phyloP scores from a whole-genome alignment of 1,140 invertebrate species.

The Eumeta japonica region DNA sequence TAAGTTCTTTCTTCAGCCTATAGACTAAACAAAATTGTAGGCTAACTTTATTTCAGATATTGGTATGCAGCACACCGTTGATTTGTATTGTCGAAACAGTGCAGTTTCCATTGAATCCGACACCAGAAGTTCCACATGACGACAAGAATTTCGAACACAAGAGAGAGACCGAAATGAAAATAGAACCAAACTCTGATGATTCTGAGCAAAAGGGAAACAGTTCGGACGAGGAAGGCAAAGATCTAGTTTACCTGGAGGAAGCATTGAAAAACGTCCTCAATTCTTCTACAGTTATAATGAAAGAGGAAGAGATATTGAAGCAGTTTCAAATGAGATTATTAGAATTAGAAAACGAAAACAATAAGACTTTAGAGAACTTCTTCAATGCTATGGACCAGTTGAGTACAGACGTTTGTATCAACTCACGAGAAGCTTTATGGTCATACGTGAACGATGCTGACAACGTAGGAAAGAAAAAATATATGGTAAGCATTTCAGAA shows the following conservation, averaged over 20 bases:
- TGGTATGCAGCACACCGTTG: too few species aligned
- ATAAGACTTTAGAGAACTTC: slow-evolving; percentile 33
- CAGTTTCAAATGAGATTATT: slow-evolving; percentile 33
- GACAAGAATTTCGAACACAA: slow-evolving; percentile 26
- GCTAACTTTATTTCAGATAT: too few species aligned
- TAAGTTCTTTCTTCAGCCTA: too few species aligned
- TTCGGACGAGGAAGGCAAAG: slow-evolving; percentile 14
- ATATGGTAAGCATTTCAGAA: slow-evolving; percentile 38
- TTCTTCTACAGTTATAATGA: slow-evolving; percentile 29
- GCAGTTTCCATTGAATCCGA: slow-evolving; percentile 30
- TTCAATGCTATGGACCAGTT: slow-evolving; percentile 46
- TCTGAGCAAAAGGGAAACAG: slow-evolving; percentile 24
- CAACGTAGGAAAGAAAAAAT: slow-evolving; percentile 40
- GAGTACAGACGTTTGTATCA: slow-evolving; percentile 46
- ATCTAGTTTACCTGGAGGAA: slow-evolving; percentile 40
- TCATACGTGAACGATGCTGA: slow-evolving; percentile 41
- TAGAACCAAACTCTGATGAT: slow-evolving; percentile 29
- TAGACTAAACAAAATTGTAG: too few species aligned
- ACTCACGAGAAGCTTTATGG: slow-evolving; percentile 42
- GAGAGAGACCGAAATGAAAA: slow-evolving; percentile 27
- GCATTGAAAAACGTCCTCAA: slow-evolving; percentile 41
- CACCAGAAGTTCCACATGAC: slow-evolving; percentile 44
- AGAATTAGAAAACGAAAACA: slow-evolving; percentile 33
- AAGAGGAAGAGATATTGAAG: slow-evolving; percentile 18
- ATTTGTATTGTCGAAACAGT: too few species aligned